phyloP scores from a whole-genome alignment of 2,797 vertebrate genomes.

The Todus mexicanus region DNA sequence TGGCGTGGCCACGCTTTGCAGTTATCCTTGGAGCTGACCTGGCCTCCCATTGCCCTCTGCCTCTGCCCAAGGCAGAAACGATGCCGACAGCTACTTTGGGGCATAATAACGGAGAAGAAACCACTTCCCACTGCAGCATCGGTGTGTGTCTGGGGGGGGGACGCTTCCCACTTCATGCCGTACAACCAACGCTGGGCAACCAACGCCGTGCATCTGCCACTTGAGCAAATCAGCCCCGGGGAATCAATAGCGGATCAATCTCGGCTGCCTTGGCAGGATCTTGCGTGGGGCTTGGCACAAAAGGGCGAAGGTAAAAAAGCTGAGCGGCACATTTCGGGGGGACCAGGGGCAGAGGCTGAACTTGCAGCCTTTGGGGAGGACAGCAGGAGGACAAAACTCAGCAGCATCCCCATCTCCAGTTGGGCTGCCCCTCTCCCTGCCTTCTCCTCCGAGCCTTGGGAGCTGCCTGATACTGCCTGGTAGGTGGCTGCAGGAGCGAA shows the following conservation, averaged over 20 bases:
- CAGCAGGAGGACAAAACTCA: not conserved
- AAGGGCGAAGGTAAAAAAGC: not conserved
- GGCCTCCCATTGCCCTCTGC: not conserved
- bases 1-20: not conserved
- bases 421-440: not conserved
- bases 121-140: not conserved
- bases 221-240: not conserved
- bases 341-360: not conserved
- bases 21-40: not conserved
- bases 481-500: not conserved
- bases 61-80: not conserved
- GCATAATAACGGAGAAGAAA: not conserved
- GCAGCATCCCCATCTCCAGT: not conserved
- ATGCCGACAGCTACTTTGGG: not conserved
- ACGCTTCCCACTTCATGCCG: not conserved
- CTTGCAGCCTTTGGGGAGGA: not conserved
- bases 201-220: not conserved
- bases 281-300: not conserved
- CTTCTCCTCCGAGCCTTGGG: not conserved
- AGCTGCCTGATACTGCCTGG: not conserved
- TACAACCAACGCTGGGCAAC: not conserved
- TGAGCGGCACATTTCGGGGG: not conserved
- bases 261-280: not conserved
- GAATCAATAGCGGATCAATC: constrained; percentile 19
- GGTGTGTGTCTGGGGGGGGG: too few species aligned